These are phyloP conservation scores for Montipora foliosa DNA, from an alignment of 64 coral and sea anemone species.

Conservation along the genomic window DNA sequence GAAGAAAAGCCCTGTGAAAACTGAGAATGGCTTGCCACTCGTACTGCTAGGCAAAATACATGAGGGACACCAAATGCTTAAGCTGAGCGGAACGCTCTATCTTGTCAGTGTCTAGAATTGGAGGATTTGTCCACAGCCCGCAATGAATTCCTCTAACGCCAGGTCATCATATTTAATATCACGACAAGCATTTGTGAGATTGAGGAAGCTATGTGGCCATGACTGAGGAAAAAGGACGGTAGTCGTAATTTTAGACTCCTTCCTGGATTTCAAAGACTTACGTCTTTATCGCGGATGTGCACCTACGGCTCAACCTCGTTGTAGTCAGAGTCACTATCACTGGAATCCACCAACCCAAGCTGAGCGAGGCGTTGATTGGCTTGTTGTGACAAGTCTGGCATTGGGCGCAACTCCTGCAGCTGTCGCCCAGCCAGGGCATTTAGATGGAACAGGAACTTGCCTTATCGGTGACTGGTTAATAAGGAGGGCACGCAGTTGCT, in stretches of 20 bases:
- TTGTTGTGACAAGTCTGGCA: not conserved
- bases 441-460: not conserved
- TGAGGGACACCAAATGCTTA: constrained; percentile 33
- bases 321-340: not conserved
- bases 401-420: not conserved
- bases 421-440: not conserved
- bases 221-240: constrained; percentile 31
- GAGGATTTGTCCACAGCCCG: constrained; percentile 25
- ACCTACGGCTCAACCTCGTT: not conserved
- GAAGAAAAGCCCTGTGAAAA: constrained; percentile 25
- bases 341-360: constrained; percentile 8
- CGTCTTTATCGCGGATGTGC: not conserved
- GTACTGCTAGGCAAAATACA: constrained; percentile 45
- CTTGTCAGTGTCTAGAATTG: not conserved
- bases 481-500: not conserved
- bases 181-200: not conserved
- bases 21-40: constrained; percentile 43
- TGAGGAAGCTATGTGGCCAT: constrained; percentile 53
- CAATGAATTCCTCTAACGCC: constrained; percentile 42
- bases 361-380: not conserved
- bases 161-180: constrained; percentile 56
- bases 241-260: constrained; percentile 53
- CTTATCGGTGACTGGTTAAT: not conserved
- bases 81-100: not conserved
- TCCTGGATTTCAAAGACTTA: constrained; percentile 47